Evolutionary conservation across 1,140 invertebrate species (phyloP).

Genomic region (Panulirus ornatus): DNA sequence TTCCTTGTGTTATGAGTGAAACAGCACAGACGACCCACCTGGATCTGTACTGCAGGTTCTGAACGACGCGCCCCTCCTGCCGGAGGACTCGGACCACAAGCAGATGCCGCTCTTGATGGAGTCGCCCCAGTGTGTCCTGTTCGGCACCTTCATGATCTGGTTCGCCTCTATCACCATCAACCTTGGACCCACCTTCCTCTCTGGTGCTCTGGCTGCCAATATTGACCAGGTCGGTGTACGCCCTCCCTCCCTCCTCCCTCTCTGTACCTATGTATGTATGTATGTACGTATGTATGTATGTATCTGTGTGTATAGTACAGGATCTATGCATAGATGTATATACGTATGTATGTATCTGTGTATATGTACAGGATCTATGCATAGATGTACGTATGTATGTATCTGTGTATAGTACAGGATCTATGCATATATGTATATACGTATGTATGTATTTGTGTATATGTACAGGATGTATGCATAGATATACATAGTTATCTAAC

Average conservation of each 20-base stretch:
- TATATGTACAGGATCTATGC: no score
- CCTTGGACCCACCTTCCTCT: constrained; percentile 92
- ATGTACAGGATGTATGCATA: no score
- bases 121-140: constrained; percentile 91
- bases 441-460: no score
- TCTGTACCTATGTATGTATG: neutral
- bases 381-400: no score
- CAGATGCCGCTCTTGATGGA: constrained; percentile 84
- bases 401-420: no score
- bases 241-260: no score
- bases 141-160: constrained; percentile 96
- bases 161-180: constrained; percentile 87
- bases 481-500: neutral
- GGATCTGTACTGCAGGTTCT: constrained; percentile 82
- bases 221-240: constrained; percentile 78
- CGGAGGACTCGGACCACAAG: constrained; percentile 80
- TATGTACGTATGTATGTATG: neutral
- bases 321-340: neutral
- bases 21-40: constrained; percentile 34
- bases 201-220: constrained; percentile 90
- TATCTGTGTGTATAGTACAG: neutral
- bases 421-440: no score
- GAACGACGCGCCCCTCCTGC: constrained; percentile 92
- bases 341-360: neutral
- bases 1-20: no score